Evolutionary conservation across 2,888 invertebrate genomes (phyloP).

Genomic region (Priocnemis perturbator): DNA sequence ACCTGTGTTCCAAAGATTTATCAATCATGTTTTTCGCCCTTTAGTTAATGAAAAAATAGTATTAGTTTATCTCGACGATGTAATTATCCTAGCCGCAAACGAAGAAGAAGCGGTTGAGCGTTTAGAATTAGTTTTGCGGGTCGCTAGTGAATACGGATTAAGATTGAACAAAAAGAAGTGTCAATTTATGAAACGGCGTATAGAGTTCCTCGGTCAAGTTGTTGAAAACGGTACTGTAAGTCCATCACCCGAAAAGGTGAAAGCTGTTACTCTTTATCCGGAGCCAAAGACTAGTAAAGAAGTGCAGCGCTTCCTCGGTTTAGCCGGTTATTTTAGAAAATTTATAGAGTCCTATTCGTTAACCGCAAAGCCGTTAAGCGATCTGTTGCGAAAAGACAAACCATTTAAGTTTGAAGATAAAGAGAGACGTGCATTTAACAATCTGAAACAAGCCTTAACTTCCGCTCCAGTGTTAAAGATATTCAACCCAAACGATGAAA

Average conservation of each 20-base stretch:
- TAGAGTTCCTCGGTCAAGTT: constrained; percentile 2
- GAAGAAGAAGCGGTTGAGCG: neutral
- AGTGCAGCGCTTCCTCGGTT: too few species aligned
- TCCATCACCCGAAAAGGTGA: neutral
- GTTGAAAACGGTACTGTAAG: neutral
- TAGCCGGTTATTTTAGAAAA: too few species aligned
- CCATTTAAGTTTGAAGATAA: constrained; percentile 23
- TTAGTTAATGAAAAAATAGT: constrained; percentile 4
- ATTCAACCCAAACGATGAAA: constrained; percentile 39
- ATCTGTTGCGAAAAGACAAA: neutral
- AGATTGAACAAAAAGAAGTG: constrained; percentile 16
- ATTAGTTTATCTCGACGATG: constrained; percentile 17
- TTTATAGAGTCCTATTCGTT: neutral
- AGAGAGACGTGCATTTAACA: constrained; percentile 33
- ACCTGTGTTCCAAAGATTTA: too few species aligned
- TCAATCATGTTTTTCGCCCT: too few species aligned
- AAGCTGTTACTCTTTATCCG: constrained; percentile 5
- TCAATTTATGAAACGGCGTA: constrained; percentile 5
- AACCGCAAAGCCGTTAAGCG: neutral
- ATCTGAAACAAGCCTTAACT: constrained; percentile 27
- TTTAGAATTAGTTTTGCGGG: neutral
- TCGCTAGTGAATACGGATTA: constrained; percentile 12
- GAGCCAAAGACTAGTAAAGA: constrained; percentile 1
- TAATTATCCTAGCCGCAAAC: neutral
- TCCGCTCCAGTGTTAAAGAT: constrained; percentile 37